These are phyloP conservation scores for Habroteleia sp. DNA, from an alignment of 2,888 invertebrate species.

Conservation along the genomic window DNA sequence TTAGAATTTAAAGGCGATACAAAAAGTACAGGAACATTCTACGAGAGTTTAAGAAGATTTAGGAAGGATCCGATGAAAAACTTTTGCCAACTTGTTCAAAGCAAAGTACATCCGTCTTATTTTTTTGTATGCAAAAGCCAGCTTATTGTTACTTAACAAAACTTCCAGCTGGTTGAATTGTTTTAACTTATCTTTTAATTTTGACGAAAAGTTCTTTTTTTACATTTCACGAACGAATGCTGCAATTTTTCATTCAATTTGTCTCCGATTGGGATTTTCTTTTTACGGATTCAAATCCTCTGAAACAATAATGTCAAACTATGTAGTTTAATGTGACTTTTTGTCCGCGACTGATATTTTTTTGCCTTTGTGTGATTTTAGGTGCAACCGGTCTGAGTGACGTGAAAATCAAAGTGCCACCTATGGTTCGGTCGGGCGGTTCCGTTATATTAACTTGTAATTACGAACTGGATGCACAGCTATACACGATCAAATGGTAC, in stretches of 20 bases:
- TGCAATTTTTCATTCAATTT: slow-evolving; percentile 31
- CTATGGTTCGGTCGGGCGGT: slow-evolving; percentile 76
- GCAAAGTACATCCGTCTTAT: slow-evolving; percentile 27
- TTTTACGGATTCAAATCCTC: slow-evolving; percentile 4
- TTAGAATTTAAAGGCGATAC: slow-evolving; percentile 35
- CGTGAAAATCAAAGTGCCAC: slow-evolving; percentile 76
- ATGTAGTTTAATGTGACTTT: slow-evolving; percentile 16
- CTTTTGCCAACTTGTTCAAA: slow-evolving; percentile 40
- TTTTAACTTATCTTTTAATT: slow-evolving; percentile 14
- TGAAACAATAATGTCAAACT: slow-evolving; percentile 19
- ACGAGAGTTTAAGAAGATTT: slow-evolving; percentile 43
- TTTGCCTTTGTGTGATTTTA: slow-evolving; percentile 62
- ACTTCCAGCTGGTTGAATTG: slow-evolving; percentile 9
- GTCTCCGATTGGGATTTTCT: background rate
- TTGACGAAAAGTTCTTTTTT: background rate
- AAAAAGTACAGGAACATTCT: slow-evolving; percentile 27
- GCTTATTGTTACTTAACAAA: slow-evolving; percentile 8
- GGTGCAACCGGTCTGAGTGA: slow-evolving; percentile 76
- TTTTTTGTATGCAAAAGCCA: slow-evolving; percentile 38
- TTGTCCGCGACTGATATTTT: slow-evolving; percentile 24
- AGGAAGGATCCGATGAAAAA: slow-evolving; percentile 27
- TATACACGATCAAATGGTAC: slow-evolving; percentile 91
- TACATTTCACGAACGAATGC: slow-evolving; percentile 4
- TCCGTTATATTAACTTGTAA: slow-evolving; percentile 76
- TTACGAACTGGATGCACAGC: slow-evolving; percentile 76